Conservation (phyloP, 2,888 invertebrate genomes). For the Campoplex nolae region DNA sequence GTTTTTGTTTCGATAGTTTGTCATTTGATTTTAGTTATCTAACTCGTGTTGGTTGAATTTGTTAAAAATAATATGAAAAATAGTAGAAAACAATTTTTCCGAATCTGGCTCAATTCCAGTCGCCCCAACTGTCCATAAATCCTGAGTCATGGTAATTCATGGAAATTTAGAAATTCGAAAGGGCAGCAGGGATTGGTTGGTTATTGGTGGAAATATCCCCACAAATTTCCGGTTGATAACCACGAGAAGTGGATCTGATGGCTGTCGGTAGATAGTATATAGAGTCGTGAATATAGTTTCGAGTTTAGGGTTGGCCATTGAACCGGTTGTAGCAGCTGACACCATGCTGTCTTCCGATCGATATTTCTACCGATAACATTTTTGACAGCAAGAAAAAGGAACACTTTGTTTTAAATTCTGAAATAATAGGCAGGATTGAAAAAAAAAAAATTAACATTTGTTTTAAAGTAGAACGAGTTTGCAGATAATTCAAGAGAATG, state of each 20-base stretch:
- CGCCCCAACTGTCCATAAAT: slow-evolving; percentile 51
- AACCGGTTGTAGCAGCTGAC: slow-evolving; percentile 56
- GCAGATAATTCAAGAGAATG: not conserved
- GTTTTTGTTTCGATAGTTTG: not conserved
- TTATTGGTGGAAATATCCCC: slow-evolving; percentile 62
- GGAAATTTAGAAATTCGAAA: slow-evolving; percentile 62
- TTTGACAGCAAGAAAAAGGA: not conserved
- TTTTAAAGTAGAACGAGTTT: too few relatives aligned
- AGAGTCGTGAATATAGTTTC: slow-evolving; percentile 13
- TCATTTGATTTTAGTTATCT: too few relatives aligned
- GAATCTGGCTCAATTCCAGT: not conserved
- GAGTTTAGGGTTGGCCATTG: slow-evolving; percentile 23
- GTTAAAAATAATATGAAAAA: slow-evolving; percentile 5
- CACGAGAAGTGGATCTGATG: slow-evolving; percentile 56
- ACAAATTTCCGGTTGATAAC: slow-evolving; percentile 69
- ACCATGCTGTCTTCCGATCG: slow-evolving; percentile 18
- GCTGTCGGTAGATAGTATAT: slow-evolving; percentile 28
- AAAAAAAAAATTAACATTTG: not conserved
- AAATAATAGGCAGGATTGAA: not conserved
- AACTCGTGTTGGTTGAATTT: not conserved
- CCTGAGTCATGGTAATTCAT: slow-evolving; percentile 70
- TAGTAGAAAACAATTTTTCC: not conserved
- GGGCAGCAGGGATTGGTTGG: slow-evolving; percentile 19
- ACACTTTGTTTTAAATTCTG: not conserved
- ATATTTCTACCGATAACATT: not conserved